Evolutionary conservation across 2,113 vertebrate genomes (phyloP).

Genomic region (Puntigrus tetrazona): DNA sequence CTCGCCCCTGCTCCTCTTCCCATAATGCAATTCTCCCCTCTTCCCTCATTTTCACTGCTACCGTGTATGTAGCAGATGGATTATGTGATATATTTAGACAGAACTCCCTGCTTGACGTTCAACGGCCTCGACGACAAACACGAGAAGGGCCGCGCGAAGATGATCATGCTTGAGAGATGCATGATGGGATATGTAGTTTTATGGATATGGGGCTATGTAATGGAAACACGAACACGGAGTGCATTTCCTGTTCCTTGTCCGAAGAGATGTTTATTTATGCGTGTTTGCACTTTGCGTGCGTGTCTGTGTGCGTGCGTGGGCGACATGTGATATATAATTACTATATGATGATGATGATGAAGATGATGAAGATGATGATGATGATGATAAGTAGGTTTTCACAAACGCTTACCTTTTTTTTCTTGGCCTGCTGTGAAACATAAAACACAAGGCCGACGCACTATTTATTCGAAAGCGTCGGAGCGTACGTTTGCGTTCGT

Average conservation of each 20-base stretch:
- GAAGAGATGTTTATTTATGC: constrained; percentile 42
- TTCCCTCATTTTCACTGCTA: constrained; percentile 24
- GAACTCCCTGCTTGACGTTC: constrained; percentile 37
- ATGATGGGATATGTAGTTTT: constrained; percentile 51
- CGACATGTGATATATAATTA: constrained; percentile 37
- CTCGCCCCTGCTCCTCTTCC: constrained; percentile 7
- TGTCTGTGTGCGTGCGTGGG: background rate
- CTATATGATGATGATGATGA: constrained; percentile 29
- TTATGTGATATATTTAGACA: constrained; percentile 37
- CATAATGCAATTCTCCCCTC: constrained; percentile 20
- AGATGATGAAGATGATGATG: constrained; percentile 37
- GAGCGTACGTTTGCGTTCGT: constrained; percentile 24
- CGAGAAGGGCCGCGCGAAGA: background rate
- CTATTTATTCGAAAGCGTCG: constrained; percentile 35
- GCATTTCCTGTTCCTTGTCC: constrained; percentile 42
- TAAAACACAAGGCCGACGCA: constrained; percentile 22
- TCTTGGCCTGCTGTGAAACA: constrained; percentile 34
- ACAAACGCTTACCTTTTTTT: constrained; percentile 28
- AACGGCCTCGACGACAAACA: constrained; percentile 15
- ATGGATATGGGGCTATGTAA: constrained; percentile 19
- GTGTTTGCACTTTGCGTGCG: constrained; percentile 36
- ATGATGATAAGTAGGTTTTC: constrained; percentile 51
- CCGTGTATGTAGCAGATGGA: constrained; percentile 39
- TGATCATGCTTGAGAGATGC: constrained; percentile 43
- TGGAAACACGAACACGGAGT: background rate